Evolutionary conservation across 2,888 invertebrate species (phyloP), one percentile per base, ranked within the genome.

Genomic region (Aethes cnicana): DNA sequence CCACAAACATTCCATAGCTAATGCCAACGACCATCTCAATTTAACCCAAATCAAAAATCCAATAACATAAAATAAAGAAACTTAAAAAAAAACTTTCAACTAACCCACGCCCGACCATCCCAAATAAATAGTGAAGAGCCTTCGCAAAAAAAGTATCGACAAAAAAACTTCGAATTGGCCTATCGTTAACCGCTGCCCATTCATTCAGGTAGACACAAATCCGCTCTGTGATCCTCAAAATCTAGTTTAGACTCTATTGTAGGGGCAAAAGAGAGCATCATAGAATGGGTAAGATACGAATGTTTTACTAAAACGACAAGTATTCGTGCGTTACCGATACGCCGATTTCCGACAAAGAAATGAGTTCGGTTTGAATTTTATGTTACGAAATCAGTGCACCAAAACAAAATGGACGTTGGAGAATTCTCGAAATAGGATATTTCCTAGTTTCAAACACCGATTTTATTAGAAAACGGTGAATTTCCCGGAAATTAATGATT

Each of bases 321-420:
- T 44, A 49, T 41, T 58, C 58, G 58, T 60, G 60, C 60, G 56
- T 58, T 53, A 43, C 58, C 42, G 58, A 50, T 54, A 41, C 50
- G 50, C 30, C 35, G 47, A 56, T 56, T 53, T 44, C 28, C 17
- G 26, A 50, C 43, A 47, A 55, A 50, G 52, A 52, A 46, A 52
- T 11, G 30, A 32, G 14, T 23, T 32, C 4, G 21, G 9, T 35
- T 35, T 7, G 18, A 4, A 1, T 28, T 28, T 2, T 8, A n/a
- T 11, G 18, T 39, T 30, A 30, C 30, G 26, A 30, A 30, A 30
- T 42, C 20, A n/a, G 18, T 6, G 9, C 39, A 32, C 32, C 21
- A 11, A 36, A 42, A 53, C 42, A 52, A 49, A 47, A 20, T n/a
- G n/a, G n/a, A n/a, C n/a, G n/a, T n/a, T n/a, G n/a, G n/a, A n/a